These are phyloP conservation scores for Diadumene lineata DNA, from an alignment of 92 coral and sea anemone genomes.

Conservation along the genomic window DNA sequence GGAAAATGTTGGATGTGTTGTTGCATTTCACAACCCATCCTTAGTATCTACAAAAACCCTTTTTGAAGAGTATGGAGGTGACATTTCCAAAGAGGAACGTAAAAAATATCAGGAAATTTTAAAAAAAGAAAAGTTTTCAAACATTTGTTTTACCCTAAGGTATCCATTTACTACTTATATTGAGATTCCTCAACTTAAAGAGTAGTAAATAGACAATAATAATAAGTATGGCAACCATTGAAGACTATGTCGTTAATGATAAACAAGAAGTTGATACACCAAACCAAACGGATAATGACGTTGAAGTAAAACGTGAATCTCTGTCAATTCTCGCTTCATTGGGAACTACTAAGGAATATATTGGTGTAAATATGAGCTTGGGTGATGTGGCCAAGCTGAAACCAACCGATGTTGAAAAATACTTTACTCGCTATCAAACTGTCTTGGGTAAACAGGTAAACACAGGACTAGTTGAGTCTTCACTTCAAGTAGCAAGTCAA, in stretches of 20 bases:
- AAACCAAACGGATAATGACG: background rate
- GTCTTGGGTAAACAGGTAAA: constrained; percentile 16
- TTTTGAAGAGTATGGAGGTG: constrained; percentile 51
- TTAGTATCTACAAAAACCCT: constrained; percentile 29
- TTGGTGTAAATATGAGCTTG: constrained; percentile 24
- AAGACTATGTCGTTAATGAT: constrained; percentile 6
- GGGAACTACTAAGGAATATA: constrained; percentile 23
- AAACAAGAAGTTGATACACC: background rate
- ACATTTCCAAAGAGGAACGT: constrained; percentile 24
- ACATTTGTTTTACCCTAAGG: too few species aligned
- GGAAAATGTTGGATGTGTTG: constrained; percentile 32
- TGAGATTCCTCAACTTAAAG: constrained; percentile 36
- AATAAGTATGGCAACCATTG: constrained; percentile 11
- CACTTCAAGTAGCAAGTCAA: constrained; percentile 23
- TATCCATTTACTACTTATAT: constrained; percentile 31
- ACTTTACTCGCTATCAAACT: constrained; percentile 22
- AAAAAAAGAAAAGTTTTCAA: constrained; percentile 16
- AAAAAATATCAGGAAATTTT: constrained; percentile 23
- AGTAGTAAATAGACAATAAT: background rate
- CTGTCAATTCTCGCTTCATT: too few species aligned
- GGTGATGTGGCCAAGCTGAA: constrained; percentile 33
- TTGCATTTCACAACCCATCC: constrained; percentile 34
- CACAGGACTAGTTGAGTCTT: constrained; percentile 27
- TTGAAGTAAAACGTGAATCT: constrained; percentile 15
- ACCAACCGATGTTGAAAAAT: constrained; percentile 32